A percentile compares a stretch with the other conserved stretches of the same genome.
Evolutionary conservation across 2,888 invertebrate species (phyloP).

Genomic region (Cephus pulcher): DNA sequence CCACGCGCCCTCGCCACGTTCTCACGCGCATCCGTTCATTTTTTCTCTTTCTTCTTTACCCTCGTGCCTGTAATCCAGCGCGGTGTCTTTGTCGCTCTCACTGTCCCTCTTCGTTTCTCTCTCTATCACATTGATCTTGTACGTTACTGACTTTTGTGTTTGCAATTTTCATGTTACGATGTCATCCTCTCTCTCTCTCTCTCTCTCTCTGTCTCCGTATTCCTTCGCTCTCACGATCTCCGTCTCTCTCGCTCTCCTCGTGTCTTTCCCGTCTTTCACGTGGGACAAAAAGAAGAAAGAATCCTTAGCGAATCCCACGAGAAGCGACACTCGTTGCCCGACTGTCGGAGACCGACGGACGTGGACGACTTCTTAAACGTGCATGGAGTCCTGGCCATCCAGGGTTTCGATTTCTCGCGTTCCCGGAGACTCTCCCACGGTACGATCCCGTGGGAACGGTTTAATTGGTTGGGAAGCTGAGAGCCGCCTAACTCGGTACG

Average conservation of each 20-base stretch:
- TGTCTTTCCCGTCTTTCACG: constrained; percentile 9
- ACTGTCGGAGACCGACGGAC: neutral
- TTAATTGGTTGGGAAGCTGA: constrained; percentile 52
- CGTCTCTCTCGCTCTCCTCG: constrained; percentile 4
- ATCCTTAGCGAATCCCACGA: constrained; percentile 28
- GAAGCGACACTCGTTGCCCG: constrained; percentile 3
- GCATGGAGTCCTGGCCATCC: constrained; percentile 51
- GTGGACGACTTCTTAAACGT: constrained; percentile 44
- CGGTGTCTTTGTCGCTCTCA: neutral
- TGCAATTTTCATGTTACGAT: neutral
- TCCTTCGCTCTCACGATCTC: neutral
- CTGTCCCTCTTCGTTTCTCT: neutral
- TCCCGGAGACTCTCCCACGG: constrained; percentile 59
- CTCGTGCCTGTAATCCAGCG: neutral
- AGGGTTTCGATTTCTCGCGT: constrained; percentile 54
- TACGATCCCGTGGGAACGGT: constrained; percentile 61
- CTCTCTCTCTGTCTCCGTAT: neutral
- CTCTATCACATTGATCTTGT: neutral
- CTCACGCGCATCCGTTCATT: constrained; percentile 44
- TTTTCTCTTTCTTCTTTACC: neutral
- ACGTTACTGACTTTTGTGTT: neutral
- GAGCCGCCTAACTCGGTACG: constrained; percentile 29
- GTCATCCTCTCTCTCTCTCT: neutral
- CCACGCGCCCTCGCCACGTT: constrained; percentile 62
- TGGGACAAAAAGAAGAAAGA: constrained; percentile 26